Evolutionary conservation across 2,888 invertebrate genomes (phyloP).

Genomic region (Cheilosia soror): DNA sequence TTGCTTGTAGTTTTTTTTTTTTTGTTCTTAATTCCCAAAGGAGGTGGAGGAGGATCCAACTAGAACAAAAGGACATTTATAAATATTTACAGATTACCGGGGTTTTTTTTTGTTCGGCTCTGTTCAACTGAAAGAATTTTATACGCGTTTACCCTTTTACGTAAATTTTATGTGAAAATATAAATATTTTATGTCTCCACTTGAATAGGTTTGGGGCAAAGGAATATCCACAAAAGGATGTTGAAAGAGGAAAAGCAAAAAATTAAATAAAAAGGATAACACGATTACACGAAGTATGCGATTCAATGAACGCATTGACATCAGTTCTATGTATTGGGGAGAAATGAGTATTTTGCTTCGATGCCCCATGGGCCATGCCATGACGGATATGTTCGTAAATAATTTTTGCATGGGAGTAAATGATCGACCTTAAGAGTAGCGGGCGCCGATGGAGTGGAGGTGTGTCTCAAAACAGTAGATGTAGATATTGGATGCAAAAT

Average conservation of each 20-base stretch:
- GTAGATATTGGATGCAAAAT: too few relatives aligned
- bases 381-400: neutral
- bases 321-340: neutral
- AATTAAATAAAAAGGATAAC: conserved; percentile 14
- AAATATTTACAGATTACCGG: conserved; percentile 55
- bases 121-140: conserved; percentile 56
- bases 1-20: neutral
- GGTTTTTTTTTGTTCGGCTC: conserved; percentile 21
- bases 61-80: conserved; percentile 41
- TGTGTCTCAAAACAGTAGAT: too few relatives aligned
- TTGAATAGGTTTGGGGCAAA: neutral
- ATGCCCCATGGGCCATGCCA: neutral
- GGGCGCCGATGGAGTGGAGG: too few relatives aligned
- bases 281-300: conserved; percentile 20
- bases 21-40: neutral
- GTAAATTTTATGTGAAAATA: conserved; percentile 63
- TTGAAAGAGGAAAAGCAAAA: conserved; percentile 12
- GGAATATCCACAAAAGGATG: conserved; percentile 25
- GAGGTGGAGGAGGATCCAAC: neutral
- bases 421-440: too few relatives aligned
- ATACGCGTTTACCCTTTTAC: conserved; percentile 56
- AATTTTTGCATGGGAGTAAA: neutral
- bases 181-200: conserved; percentile 61
- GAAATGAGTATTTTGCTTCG: neutral
- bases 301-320: conserved; percentile 51